Percentiles rank a stretch among this genome's conserved stretches.
phyloP scores from a whole-genome alignment of 2,797 vertebrate genomes.

The Gadopsis bispinosus region DNA sequence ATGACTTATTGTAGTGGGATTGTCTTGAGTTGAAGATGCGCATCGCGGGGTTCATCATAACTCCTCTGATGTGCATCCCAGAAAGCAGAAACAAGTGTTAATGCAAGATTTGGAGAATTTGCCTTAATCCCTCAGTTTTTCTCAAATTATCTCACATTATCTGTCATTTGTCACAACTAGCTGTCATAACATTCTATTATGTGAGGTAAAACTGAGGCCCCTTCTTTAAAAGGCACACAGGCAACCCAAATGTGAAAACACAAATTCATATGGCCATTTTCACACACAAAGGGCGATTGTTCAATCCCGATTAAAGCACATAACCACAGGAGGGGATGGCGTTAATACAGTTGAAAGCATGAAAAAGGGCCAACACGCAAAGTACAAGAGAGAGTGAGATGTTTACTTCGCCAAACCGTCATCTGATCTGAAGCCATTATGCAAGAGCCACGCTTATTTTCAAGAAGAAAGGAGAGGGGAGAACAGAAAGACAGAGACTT shows the following conservation, averaged over 20 bases:
- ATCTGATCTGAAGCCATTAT: slow-evolving; percentile 77
- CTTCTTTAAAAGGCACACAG: not conserved
- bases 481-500: slow-evolving; percentile 57
- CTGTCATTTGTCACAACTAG: slow-evolving; percentile 19
- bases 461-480: slow-evolving; percentile 49
- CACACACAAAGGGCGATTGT: slow-evolving; percentile 2
- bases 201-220: not conserved
- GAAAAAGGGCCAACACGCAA: slow-evolving; percentile 21
- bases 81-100: slow-evolving; percentile 34
- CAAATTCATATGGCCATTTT: not conserved
- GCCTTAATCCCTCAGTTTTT: not conserved
- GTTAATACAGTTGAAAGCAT: slow-evolving; percentile 26
- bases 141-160: not conserved
- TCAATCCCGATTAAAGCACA: slow-evolving; percentile 12
- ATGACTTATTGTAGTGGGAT: slow-evolving; percentile 81
- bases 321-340: slow-evolving; percentile 12
- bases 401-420: slow-evolving; percentile 67
- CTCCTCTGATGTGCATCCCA: slow-evolving; percentile 43
- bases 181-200: not conserved
- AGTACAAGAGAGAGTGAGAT: slow-evolving; percentile 46
- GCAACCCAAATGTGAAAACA: not conserved
- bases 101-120: slow-evolving; percentile 10
- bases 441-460: slow-evolving; percentile 67
- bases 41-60: slow-evolving; percentile 59
- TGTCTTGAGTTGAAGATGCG: slow-evolving; percentile 49